These are phyloP conservation scores for Protomyctophum bolini DNA, from an alignment of 2,113 vertebrate genomes.

Conservation along the genomic window DNA sequence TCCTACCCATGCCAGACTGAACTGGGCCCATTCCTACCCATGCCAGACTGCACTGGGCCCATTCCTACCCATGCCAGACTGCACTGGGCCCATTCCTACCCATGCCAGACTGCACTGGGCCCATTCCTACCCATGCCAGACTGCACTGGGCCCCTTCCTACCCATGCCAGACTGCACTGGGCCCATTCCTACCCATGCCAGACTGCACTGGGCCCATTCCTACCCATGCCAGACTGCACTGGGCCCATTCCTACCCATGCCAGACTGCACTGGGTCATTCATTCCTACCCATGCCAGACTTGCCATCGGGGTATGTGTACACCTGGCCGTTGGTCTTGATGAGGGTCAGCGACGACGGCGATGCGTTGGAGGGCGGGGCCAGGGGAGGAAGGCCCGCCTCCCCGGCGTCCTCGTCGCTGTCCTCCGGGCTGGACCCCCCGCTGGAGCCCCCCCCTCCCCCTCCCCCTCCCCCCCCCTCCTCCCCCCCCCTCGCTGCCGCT, in stretches of 20 bases:
- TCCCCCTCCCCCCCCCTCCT: slow-evolving; percentile 79
- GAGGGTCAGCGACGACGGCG: slow-evolving; percentile 88
- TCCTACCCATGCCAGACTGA: slow-evolving; percentile 67
- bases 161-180: too few species aligned
- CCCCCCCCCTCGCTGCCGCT: slow-evolving; percentile 78
- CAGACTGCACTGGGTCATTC: too few species aligned
- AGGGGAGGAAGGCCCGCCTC: slow-evolving; percentile 18
- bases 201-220: too few species aligned
- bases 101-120: too few species aligned
- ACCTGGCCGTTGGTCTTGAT: slow-evolving; percentile 98
- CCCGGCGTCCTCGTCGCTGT: slow-evolving; percentile 89
- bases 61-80: too few species aligned
- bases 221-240: too few species aligned
- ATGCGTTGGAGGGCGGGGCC: slow-evolving; percentile 48
- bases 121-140: too few species aligned
- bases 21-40: slow-evolving; percentile 73
- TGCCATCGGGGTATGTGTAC: slow-evolving; percentile 96
- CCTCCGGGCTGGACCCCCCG: slow-evolving; percentile 93
- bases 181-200: too few species aligned
- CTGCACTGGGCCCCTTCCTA: too few species aligned
- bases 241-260: too few species aligned
- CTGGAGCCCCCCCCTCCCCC: slow-evolving; percentile 83
- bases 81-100: too few species aligned
- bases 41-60: too few species aligned
- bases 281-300: slow-evolving; percentile 89